These are phyloP conservation scores for Notamacropus eugenii DNA, from an alignment of 2,797 vertebrate genomes.

Conservation along the genomic window DNA sequence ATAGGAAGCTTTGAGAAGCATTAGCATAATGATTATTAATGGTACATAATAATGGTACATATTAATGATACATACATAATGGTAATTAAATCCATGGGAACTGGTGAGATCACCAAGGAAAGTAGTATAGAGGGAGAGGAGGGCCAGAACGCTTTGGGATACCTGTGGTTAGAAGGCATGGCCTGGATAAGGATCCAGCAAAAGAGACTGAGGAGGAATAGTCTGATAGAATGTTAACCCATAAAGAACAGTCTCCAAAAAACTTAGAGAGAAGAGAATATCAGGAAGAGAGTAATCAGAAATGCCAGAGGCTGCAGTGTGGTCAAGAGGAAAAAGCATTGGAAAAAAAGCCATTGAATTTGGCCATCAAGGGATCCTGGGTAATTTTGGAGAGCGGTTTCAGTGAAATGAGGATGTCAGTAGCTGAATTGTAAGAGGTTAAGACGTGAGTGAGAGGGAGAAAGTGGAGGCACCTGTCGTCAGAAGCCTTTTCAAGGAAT, in stretches of 20 bases:
- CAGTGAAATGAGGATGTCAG: not conserved
- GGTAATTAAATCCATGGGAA: not conserved
- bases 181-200: not conserved
- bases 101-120: not conserved
- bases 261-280: not conserved
- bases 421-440: not conserved
- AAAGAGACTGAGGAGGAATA: not conserved
- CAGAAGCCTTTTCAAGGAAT: not conserved
- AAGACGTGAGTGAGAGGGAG: not conserved
- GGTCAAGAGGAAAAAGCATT: not conserved
- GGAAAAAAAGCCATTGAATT: not conserved
- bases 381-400: not conserved
- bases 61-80: not conserved
- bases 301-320: not conserved
- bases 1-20: not conserved
- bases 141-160: not conserved
- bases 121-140: not conserved
- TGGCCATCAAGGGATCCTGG: no score
- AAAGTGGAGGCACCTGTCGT: not conserved
- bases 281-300: not conserved
- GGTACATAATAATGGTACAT: no score
- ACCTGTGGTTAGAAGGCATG: not conserved
- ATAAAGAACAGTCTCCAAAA: not conserved
- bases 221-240: not conserved
- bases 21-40: not conserved